phyloP scores from a whole-genome alignment of 2,888 invertebrate species.

The Quadroppia sp. region DNA sequence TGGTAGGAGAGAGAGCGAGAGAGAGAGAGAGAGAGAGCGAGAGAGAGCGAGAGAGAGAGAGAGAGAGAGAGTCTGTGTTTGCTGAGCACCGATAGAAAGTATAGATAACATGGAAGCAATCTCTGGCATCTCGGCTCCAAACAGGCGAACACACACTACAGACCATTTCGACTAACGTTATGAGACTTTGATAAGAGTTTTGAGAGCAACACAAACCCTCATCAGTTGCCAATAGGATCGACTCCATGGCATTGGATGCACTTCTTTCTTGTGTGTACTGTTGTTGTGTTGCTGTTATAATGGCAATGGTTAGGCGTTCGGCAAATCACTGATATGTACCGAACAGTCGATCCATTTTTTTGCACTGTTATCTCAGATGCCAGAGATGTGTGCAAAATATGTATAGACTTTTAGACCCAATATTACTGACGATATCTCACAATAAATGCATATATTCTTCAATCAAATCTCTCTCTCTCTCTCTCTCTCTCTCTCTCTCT shows the following conservation, averaged over 20 bases:
- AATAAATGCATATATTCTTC: not conserved
- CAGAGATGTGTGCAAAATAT: not conserved
- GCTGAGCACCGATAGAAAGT: slow-evolving; percentile 12
- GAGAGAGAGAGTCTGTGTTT: slow-evolving; percentile 3
- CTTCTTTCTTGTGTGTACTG: not conserved
- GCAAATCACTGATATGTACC: not conserved
- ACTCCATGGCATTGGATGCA: not conserved
- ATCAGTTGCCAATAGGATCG: slow-evolving; percentile 4
- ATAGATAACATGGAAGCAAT: slow-evolving; percentile 16
- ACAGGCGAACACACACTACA: slow-evolving; percentile 31
- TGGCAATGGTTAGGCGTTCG: not conserved
- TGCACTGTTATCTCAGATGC: not conserved
- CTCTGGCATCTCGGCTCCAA: slow-evolving; percentile 25
- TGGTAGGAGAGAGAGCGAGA: too few relatives aligned
- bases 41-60: too few relatives aligned
- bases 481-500: not conserved
- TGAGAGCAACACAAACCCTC: not conserved
- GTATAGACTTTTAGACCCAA: not conserved
- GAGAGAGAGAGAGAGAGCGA: too few relatives aligned
- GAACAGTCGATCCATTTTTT: not conserved
- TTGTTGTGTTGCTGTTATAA: too few relatives aligned
- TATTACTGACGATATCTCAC: not conserved
- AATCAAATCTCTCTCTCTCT: not conserved
- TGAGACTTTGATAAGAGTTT: slow-evolving; percentile 2
- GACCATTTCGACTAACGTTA: slow-evolving; percentile 24